Conservation (phyloP, 64 coral and sea anemone species). For the Actinia tenebrosa region DNA sequence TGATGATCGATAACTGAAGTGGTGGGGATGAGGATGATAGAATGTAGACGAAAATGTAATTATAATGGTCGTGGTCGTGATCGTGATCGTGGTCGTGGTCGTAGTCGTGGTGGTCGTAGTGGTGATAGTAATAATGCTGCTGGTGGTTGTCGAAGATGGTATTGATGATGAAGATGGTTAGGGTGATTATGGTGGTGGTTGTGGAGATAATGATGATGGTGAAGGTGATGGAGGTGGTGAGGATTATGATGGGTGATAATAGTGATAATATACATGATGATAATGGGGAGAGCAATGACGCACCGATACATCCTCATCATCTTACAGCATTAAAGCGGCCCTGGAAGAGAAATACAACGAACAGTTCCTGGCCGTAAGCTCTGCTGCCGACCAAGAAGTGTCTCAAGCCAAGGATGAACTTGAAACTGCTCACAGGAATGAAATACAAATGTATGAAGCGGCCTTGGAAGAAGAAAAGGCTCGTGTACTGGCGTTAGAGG, state of each 20-base stretch:
- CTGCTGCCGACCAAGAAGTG: conserved; percentile 36
- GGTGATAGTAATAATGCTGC: neutral
- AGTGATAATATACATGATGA: too few species aligned
- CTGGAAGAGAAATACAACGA: conserved; percentile 32
- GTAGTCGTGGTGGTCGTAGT: neutral
- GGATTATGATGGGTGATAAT: too few species aligned
- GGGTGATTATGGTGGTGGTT: neutral
- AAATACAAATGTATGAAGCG: conserved; percentile 51
- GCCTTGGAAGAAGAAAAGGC: conserved; percentile 68
- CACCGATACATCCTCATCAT: neutral
- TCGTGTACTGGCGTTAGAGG: conserved; percentile 62
- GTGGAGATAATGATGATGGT: too few species aligned
- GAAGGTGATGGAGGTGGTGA: too few species aligned
- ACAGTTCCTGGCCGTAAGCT: conserved; percentile 44
- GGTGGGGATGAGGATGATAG: too few species aligned
- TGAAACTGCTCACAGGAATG: conserved; percentile 73
- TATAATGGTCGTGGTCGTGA: too few species aligned
- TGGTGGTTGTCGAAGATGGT: neutral
- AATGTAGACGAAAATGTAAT: too few species aligned
- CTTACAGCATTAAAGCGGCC: conserved; percentile 14
- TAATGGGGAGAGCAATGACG: neutral
- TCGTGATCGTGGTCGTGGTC: too few species aligned
- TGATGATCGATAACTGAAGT: too few species aligned
- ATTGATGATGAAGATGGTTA: neutral
- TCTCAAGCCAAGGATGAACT: conserved; percentile 71